Conservation (phyloP, 64 coral and sea anemone genomes). For the Porites lutea region DNA sequence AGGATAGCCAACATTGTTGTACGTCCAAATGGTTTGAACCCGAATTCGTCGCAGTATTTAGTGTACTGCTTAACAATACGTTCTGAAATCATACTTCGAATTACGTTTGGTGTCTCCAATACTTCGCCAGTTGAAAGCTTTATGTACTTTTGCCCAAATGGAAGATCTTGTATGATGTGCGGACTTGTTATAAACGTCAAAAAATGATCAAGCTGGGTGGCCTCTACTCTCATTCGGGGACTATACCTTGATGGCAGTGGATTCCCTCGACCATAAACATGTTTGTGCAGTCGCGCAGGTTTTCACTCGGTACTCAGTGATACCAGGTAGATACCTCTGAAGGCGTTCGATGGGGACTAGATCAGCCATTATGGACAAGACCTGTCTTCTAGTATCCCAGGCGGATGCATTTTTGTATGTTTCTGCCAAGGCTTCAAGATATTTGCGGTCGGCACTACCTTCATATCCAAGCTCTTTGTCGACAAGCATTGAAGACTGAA, state of each 20-base stretch:
- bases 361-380: conserved; percentile 42
- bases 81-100: conserved; percentile 31
- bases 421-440: too few relatives aligned
- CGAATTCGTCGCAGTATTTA: conserved; percentile 4
- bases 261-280: conserved; percentile 30
- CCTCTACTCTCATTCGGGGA: conserved; percentile 11
- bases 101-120: conserved; percentile 46
- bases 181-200: conserved; percentile 35
- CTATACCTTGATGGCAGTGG: background rate
- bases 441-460: too few relatives aligned
- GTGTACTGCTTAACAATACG: conserved; percentile 31
- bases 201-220: conserved; percentile 48
- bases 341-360: conserved; percentile 11
- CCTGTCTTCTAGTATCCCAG: conserved; percentile 39
- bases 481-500: too few relatives aligned
- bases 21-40: conserved; percentile 23
- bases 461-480: too few relatives aligned
- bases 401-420: too few relatives aligned
- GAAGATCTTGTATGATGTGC: conserved; percentile 49
- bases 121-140: conserved; percentile 27
- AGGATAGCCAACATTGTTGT: conserved; percentile 15
- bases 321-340: conserved; percentile 32
- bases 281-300: conserved; percentile 39
- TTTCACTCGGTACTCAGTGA: conserved; percentile 39
- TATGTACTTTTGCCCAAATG: conserved; percentile 47